Percentiles rank a stretch among this genome's conserved stretches.
phyloP scores from a whole-genome alignment of 2,113 vertebrate species.

The Ammodytes marinus region DNA sequence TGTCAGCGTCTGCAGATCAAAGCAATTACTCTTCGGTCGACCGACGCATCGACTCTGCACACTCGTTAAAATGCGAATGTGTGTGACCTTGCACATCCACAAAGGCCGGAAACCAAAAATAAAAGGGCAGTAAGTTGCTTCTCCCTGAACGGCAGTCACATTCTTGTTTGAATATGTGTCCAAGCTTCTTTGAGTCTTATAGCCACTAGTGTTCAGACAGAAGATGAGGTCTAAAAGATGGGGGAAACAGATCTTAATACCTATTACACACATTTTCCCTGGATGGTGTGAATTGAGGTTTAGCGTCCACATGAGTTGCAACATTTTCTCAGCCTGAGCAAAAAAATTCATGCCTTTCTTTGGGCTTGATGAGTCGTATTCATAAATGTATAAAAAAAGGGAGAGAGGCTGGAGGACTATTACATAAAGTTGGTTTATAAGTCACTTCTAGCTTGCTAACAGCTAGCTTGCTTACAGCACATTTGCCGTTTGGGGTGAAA shows the following conservation, averaged over 20 bases:
- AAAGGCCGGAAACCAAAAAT: neutral
- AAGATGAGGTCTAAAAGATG: neutral
- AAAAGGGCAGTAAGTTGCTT: neutral
- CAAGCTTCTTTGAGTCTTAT: neutral
- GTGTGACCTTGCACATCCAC: constrained; percentile 6
- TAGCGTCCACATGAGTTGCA: too few relatives aligned
- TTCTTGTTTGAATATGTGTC: neutral
- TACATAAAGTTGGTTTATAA: neutral
- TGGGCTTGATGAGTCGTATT: neutral
- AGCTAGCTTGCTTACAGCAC: neutral
- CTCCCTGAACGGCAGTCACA: neutral
- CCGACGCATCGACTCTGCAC: constrained; percentile 11
- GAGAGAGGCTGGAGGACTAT: neutral
- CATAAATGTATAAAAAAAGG: neutral
- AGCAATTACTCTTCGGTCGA: constrained; percentile 30
- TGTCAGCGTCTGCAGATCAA: constrained; percentile 53
- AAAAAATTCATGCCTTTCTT: neutral
- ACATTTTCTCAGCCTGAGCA: too few relatives aligned
- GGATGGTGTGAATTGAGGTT: too few relatives aligned
- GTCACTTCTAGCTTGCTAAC: neutral
- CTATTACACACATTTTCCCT: too few relatives aligned
- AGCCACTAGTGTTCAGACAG: neutral
- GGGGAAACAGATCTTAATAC: too few relatives aligned
- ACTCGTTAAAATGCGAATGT: constrained; percentile 21
- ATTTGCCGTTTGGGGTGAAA: neutral